Evolutionary conservation across 1,140 invertebrate species (phyloP).

Genomic region (Drosophila mojavensis): DNA sequence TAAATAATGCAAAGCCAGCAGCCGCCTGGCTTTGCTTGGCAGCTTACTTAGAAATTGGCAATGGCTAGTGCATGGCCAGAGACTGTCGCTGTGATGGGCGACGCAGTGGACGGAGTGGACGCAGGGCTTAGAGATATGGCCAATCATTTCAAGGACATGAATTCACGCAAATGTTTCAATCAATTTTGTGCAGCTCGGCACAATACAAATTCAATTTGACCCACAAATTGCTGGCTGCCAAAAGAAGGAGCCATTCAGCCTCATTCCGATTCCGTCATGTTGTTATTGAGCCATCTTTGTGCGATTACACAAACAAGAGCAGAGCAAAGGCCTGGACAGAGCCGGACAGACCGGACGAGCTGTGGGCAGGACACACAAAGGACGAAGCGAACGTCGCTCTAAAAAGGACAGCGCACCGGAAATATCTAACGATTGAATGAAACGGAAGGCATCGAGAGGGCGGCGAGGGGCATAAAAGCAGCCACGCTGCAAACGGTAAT

Average conservation of each 20-base stretch:
- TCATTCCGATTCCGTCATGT: constrained; percentile 49
- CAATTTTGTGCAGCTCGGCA: constrained; percentile 72
- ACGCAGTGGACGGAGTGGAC: constrained; percentile 22
- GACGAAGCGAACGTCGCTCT: constrained; percentile 61
- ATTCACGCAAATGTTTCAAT: constrained; percentile 82
- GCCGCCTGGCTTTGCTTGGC: constrained; percentile 20
- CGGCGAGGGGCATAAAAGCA: constrained; percentile 11
- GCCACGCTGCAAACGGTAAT: constrained; percentile 57
- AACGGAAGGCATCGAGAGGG: constrained; percentile 45
- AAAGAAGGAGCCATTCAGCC: constrained; percentile 32
- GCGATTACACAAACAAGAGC: constrained; percentile 73
- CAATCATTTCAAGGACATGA: constrained; percentile 82
- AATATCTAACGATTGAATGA: constrained; percentile 79
- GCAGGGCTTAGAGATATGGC: constrained; percentile 58
- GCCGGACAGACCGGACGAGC: constrained; percentile 9
- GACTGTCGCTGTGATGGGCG: constrained; percentile 14
- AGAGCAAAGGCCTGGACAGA: constrained; percentile 33
- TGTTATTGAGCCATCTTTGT: constrained; percentile 81
- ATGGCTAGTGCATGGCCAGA: not conserved
- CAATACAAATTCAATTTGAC: constrained; percentile 82
- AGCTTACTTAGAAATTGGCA: constrained; percentile 17
- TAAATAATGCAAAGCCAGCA: constrained; percentile 70
- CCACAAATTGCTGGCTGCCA: constrained; percentile 72
- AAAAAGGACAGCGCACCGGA: constrained; percentile 77
- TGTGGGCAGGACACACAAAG: constrained; percentile 64